Base-by-base conservation (phyloP, 2,113 vertebrate species). In the Salvelinus alpinus region DNA sequence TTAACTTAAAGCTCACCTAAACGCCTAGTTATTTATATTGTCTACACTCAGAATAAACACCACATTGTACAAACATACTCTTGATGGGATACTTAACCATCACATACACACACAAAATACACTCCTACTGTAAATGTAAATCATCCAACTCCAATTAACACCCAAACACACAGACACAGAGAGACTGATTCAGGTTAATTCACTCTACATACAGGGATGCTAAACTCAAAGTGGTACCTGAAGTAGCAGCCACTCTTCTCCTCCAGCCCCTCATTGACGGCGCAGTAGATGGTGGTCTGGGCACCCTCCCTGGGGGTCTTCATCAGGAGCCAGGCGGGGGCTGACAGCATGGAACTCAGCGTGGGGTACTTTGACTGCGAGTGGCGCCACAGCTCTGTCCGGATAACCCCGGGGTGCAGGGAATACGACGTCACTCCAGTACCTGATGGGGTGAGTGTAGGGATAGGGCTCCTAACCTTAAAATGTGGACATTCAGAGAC, bases 351-450 rank as follows among this genome's bases (percentile, higher is more conserved):
- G 0, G 31, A 16, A 59, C 86, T 84, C 71, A 92, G 59, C 71
- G 92, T 22, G 13, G 93, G 92, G 18, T 82, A 80, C 86, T 83
- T 81, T 67, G 65, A 64, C 34, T 88, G 34, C 1, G 93, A 72
- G 4, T 94, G 92, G 0, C 93, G 89, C 0, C 77, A 72, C 84
- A 94, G 76, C 14, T 94, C 91, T 0, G 92, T 94, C 11, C 87
- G 76, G 80, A 94, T 93, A 48, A 94, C 90, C 1, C 93, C 94
- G 0, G 93, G 93, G 72, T 94, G 93, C 59, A 94, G 88, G 66
- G 84, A 80, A 78, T 89, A 93, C 0, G 92, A 76, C 0, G 89
- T 90, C 72, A 94, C 92, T 0, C 91, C 91, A 0, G 76, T 84
- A 22, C 88, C 93, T 93, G 81, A 3, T 3, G 24, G 48, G 89